A percentile compares a stretch with the other conserved stretches of the same genome.
Conservation (phyloP, 1,140 invertebrate genomes). For the Grapholita molesta region DNA sequence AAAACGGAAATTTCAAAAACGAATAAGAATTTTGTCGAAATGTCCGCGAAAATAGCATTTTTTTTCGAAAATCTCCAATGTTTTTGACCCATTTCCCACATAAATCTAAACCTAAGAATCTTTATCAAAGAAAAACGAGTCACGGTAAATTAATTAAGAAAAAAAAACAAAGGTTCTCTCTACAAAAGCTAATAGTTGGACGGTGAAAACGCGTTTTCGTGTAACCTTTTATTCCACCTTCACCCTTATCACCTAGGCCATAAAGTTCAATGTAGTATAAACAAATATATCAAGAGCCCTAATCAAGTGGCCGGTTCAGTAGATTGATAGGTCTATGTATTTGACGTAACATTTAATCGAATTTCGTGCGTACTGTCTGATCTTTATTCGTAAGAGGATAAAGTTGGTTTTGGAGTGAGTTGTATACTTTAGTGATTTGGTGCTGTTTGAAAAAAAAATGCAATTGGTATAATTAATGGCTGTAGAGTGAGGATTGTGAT, state of each 20-base stretch:
- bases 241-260: too few relatives aligned
- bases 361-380: background rate
- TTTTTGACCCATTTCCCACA: too few relatives aligned
- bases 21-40: too few relatives aligned
- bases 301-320: background rate
- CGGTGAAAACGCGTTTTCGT: background rate
- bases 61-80: too few relatives aligned
- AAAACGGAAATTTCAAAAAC: too few relatives aligned
- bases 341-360: conserved; percentile 4
- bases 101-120: too few relatives aligned
- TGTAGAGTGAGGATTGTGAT: background rate
- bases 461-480: background rate
- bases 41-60: too few relatives aligned
- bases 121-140: background rate
- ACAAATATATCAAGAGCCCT: too few relatives aligned
- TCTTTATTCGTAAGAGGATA: background rate
- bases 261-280: too few relatives aligned
- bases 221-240: too few relatives aligned
- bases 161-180: background rate
- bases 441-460: background rate
- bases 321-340: conserved; percentile 11
- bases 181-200: conserved; percentile 4
- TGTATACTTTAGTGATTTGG: background rate
- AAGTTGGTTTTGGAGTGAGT: background rate
- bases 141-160: conserved; percentile 2